Evolutionary conservation across 2,888 invertebrate species (phyloP), one percentile per base, ranked within the genome.

Genomic region (Epistrophella euchroma): DNA sequence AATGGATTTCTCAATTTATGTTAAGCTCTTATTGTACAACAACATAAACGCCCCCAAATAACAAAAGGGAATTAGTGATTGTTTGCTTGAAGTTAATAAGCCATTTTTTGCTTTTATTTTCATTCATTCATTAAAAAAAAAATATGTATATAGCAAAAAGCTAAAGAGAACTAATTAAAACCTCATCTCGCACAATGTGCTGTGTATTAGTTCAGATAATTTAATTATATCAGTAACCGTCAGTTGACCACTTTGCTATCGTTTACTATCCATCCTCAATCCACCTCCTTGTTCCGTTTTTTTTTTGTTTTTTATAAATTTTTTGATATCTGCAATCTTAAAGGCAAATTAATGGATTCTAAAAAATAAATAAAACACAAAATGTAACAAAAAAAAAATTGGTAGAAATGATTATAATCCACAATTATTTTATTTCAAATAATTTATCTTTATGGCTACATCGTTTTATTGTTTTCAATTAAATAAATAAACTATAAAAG

Each of bases 221-320:
- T 85, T 76, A 85, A 85, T 85, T 85, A 85, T 73, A 70, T 81
- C n/a, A n/a, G 52, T 77, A 64, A 66, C 55, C 58, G 79, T 50
- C 72, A 11, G 45, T 11, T 45, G 11, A 64, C 62, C 60, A 45
- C 78, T 75, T 56, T 71, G 79, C 62, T 56, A 73, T 70, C 64
- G 62, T 84, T 70, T 45, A 45, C 40, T 28, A 43, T 60, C 19
- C 19, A 68, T 55, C 17, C 62, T 55, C 52, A 70, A 79, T 78
- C 70, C 83, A 28, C 75, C 79, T 70, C 64, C 50, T 45, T 62
- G 35, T 66, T 58, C 17, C 19, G 19, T 75, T 40, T 19, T 13
- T 37, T 75, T 40, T 19, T 13, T 37, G 17, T n/a, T 15, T 35
- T 43, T 2, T 11, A 40, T 25, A 15, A 15, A 22, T 40, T 25